Conservation (phyloP, 2,797 vertebrate genomes). For the Etheostoma nigrum region DNA sequence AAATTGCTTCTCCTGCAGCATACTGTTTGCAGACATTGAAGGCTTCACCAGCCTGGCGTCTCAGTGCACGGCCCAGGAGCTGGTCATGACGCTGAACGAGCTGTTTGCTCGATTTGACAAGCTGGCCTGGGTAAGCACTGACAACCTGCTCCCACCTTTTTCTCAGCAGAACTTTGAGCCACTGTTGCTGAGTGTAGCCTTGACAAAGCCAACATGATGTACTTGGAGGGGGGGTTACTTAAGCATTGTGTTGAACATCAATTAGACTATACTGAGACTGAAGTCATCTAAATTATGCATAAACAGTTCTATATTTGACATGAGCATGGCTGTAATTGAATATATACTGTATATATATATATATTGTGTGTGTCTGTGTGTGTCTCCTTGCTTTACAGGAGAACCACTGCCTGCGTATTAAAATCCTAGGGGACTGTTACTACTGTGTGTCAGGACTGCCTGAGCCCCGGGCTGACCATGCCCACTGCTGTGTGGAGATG, state of each 20-base stretch:
- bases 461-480: slow-evolving; percentile 94
- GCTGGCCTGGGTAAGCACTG: slow-evolving; percentile 83
- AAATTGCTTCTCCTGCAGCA: slow-evolving; percentile 70
- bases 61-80: slow-evolving; percentile 88
- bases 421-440: slow-evolving; percentile 98
- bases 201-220: slow-evolving; percentile 39
- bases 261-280: slow-evolving; percentile 32
- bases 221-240: slow-evolving; percentile 25
- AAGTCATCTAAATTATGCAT: slow-evolving; percentile 56
- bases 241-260: slow-evolving; percentile 51
- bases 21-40: slow-evolving; percentile 88
- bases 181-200: slow-evolving; percentile 26
- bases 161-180: slow-evolving; percentile 34
- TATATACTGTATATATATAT: not conserved
- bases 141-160: slow-evolving; percentile 18
- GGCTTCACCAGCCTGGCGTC: slow-evolving; percentile 88
- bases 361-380: slow-evolving; percentile 33
- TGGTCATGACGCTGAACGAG: slow-evolving; percentile 88
- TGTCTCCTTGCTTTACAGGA: slow-evolving; percentile 82
- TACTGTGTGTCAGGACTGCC: slow-evolving; percentile 97
- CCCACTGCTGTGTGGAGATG: slow-evolving; percentile 99
- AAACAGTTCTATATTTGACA: slow-evolving; percentile 31
- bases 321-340: slow-evolving; percentile 21
- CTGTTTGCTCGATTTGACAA: slow-evolving; percentile 88
- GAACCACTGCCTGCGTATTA: slow-evolving; percentile 97